Evolutionary conservation across 2,797 vertebrate species (phyloP).

Genomic region (Ptychobarbus kaznakovi): DNA sequence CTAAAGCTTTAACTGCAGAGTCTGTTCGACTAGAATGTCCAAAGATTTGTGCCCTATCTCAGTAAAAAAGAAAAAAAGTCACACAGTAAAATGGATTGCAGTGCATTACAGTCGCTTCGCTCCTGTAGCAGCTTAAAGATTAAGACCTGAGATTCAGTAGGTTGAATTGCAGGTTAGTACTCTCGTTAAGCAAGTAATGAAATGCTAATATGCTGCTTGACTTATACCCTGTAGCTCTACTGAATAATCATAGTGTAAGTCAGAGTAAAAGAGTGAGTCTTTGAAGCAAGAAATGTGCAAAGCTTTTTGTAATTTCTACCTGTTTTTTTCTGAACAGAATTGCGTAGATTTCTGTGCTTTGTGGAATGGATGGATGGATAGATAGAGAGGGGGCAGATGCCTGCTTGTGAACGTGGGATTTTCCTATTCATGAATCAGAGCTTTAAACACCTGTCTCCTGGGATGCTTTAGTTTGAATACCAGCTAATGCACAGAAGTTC

Average conservation of each 20-base stretch:
- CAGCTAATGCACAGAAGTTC: slow-evolving; percentile 13
- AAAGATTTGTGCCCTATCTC: slow-evolving; percentile 23
- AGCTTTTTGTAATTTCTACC: not conserved
- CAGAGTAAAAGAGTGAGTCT: not conserved
- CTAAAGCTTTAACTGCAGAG: slow-evolving; percentile 18
- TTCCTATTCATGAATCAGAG: slow-evolving; percentile 30
- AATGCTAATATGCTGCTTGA: slow-evolving; percentile 37
- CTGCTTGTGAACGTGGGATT: not conserved
- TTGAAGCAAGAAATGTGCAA: not conserved
- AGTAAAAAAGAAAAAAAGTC: not conserved
- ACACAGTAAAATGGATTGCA: not conserved
- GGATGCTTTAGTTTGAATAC: not conserved
- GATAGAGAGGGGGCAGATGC: not conserved
- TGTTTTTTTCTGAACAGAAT: not conserved
- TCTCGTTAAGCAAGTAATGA: slow-evolving; percentile 20
- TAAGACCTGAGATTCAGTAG: slow-evolving; percentile 13
- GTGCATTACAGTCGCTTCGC: not conserved
- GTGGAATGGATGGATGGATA: not conserved
- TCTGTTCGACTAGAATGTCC: slow-evolving; percentile 4
- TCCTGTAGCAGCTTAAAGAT: slow-evolving; percentile 18
- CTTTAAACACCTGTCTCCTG: slow-evolving; percentile 9
- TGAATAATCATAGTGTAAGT: slow-evolving; percentile 3
- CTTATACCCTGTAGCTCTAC: slow-evolving; percentile 16
- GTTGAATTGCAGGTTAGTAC: slow-evolving; percentile 35
- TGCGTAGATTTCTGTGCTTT: not conserved